phyloP scores from a whole-genome alignment of 2,113 vertebrate species.

The Dryoscopus gambensis region DNA sequence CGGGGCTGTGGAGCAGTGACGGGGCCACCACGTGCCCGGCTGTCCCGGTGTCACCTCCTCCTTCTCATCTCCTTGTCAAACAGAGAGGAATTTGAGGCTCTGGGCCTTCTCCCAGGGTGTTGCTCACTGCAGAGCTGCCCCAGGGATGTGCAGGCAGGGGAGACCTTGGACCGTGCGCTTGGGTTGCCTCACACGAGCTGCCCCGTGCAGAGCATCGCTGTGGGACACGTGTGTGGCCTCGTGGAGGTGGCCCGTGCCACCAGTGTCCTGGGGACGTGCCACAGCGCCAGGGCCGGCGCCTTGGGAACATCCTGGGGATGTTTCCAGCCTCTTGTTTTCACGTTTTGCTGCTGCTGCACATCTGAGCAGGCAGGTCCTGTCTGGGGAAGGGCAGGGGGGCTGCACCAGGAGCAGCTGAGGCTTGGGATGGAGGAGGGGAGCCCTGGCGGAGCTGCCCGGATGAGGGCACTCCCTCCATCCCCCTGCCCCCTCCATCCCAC shows the following conservation, averaged over 20 bases:
- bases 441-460: neutral
- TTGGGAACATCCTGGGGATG: neutral
- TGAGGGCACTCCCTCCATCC: neutral
- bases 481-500: neutral
- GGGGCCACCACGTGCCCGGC: accelerated
- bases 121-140: neutral
- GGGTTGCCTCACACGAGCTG: neutral
- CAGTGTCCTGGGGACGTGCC: neutral
- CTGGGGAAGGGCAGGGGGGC: neutral
- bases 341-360: neutral
- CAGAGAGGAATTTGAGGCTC: neutral
- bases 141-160: neutral
- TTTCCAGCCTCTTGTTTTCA: neutral
- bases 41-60: neutral
- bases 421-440: neutral
- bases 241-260: neutral
- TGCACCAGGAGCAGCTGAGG: neutral
- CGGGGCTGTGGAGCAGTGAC: accelerated
- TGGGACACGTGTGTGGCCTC: neutral
- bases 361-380: neutral
- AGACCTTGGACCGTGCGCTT: neutral
- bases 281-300: accelerated
- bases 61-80: neutral
- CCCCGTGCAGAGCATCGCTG: neutral
- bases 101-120: accelerated